Evolutionary conservation across 2,888 invertebrate species (phyloP).

Genomic region (Gisinianus flammeolus): DNA sequence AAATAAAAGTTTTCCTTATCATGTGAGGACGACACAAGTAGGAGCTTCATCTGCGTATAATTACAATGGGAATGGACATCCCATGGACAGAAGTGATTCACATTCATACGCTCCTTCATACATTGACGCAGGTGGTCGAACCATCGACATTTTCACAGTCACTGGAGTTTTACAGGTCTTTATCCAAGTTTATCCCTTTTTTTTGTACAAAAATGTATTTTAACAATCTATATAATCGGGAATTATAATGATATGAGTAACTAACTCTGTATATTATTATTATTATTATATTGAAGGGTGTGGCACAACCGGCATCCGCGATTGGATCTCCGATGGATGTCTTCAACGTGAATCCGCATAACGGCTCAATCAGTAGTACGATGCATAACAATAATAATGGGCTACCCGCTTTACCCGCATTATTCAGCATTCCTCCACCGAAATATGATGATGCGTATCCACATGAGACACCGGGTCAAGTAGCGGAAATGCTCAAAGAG

Average conservation of each 20-base stretch:
- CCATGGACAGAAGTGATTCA: conserved; percentile 67
- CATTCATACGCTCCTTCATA: conserved; percentile 69
- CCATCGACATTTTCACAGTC: conserved; percentile 60
- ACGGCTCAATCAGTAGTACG: conserved; percentile 36
- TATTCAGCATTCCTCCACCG: conserved; percentile 54
- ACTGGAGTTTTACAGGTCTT: conserved; percentile 59
- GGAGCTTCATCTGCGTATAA: conserved; percentile 56
- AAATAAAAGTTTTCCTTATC: conserved; percentile 89
- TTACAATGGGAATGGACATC: conserved; percentile 61
- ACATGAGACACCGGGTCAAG: conserved; percentile 57
- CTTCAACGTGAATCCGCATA: conserved; percentile 44
- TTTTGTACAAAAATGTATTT: background rate
- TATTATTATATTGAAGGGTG: conserved; percentile 32
- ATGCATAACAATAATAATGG: conserved; percentile 29
- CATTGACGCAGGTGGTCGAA: conserved; percentile 53
- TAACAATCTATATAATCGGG: background rate
- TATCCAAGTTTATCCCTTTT: no score
- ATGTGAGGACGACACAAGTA: conserved; percentile 73
- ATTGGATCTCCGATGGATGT: conserved; percentile 48
- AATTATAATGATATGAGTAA: no score
- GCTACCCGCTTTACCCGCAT: conserved; percentile 45
- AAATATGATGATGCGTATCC: conserved; percentile 56
- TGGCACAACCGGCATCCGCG: conserved; percentile 27
- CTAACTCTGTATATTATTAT: no score
- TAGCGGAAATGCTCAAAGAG: conserved; percentile 57